Percentiles rank a stretch among this genome's conserved stretches.
Conservation (phyloP, 1,140 invertebrate genomes). For the Eueides isabella region DNA sequence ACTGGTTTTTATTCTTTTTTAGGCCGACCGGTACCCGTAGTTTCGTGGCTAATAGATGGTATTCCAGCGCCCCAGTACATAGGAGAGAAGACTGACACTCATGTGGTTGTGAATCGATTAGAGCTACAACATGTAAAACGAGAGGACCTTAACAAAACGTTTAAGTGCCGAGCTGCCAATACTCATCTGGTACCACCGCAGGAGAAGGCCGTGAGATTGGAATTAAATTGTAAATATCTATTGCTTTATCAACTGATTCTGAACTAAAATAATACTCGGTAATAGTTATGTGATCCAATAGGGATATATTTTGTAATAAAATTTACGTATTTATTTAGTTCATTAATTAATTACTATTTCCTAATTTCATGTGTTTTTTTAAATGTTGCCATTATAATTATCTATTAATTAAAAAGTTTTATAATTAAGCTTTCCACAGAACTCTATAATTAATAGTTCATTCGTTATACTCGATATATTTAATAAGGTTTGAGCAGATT, state of each 20-base stretch:
- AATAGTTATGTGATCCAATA: too few species aligned
- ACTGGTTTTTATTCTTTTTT: too few species aligned
- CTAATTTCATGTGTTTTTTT: too few species aligned
- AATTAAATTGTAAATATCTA: constrained; percentile 88
- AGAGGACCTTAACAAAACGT: constrained; percentile 90
- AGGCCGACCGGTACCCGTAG: constrained; percentile 91
- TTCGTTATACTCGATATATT: too few species aligned
- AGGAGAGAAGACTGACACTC: constrained; percentile 84
- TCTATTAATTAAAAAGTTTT: too few species aligned
- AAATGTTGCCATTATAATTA: too few species aligned
- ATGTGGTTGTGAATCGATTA: constrained; percentile 89
- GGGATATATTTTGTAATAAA: too few species aligned
- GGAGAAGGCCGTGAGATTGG: constrained; percentile 89
- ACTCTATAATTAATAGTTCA: too few species aligned
- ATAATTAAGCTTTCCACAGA: too few species aligned
- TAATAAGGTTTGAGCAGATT: too few species aligned
- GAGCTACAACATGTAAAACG: constrained; percentile 87
- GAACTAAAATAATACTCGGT: background rate
- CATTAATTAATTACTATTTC: too few species aligned
- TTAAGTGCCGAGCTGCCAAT: constrained; percentile 92
- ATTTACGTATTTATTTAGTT: too few species aligned
- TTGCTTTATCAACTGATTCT: background rate
- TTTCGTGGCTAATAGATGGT: constrained; percentile 90
- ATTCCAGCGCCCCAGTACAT: constrained; percentile 83
- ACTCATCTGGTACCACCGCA: constrained; percentile 92